Evolutionary conservation across 2,797 vertebrate genomes (phyloP).

Genomic region (Danionella dracula): DNA sequence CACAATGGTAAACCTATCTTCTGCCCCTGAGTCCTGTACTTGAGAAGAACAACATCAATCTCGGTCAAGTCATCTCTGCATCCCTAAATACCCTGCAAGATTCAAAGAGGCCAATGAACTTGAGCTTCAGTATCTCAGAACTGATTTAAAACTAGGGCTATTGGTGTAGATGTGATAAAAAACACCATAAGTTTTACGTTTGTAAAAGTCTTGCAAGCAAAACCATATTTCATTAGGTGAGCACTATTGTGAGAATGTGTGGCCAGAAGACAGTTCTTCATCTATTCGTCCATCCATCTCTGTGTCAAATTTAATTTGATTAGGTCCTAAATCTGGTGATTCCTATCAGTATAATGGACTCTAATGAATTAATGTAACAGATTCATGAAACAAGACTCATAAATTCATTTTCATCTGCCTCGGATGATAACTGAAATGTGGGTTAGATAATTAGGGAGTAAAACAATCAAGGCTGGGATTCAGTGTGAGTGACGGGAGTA

Average conservation of each 20-base stretch:
- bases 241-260: not conserved
- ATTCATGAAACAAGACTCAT: not conserved
- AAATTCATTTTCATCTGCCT: not conserved
- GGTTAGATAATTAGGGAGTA: not conserved
- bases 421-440: not conserved
- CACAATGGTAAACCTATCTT: too few species aligned
- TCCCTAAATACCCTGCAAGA: not conserved
- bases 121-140: not conserved
- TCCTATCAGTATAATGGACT: constrained; percentile 16
- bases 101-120: not conserved
- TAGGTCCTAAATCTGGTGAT: not conserved
- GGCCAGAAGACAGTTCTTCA: not conserved
- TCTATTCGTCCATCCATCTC: not conserved
- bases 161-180: not conserved
- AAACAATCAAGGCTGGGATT: not conserved
- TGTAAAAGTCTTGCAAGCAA: not conserved
- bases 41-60: not conserved
- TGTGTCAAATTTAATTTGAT: constrained; percentile 4
- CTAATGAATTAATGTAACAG: constrained; percentile 5
- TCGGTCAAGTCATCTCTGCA: not conserved
- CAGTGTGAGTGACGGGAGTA: not conserved
- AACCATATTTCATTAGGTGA: not conserved
- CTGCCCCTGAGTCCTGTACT: not conserved
- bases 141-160: not conserved
- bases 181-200: not conserved